phyloP scores from a whole-genome alignment of 2,113 vertebrate species.

The Neogale vison region DNA sequence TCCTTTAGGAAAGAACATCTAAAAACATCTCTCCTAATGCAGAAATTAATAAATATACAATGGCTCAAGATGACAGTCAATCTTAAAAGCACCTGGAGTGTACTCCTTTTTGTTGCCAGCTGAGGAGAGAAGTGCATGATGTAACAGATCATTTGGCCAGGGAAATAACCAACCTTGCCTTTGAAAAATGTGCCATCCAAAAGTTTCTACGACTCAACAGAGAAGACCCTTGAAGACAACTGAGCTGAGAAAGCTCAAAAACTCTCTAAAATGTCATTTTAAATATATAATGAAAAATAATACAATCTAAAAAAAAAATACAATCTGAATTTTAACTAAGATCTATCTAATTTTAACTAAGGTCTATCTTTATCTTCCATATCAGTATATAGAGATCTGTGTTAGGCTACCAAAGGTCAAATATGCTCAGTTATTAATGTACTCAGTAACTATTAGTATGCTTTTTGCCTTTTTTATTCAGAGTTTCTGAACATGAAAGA shows the following conservation, averaged over 20 bases:
- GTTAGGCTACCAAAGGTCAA: background rate
- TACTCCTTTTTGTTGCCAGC: background rate
- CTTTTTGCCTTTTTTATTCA: background rate
- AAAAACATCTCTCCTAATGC: background rate
- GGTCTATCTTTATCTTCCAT: background rate
- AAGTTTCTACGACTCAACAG: background rate
- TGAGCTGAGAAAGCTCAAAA: background rate
- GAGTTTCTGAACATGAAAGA: background rate
- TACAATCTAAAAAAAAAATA: background rate
- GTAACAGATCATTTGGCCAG: background rate
- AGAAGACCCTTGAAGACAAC: background rate
- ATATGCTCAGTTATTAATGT: background rate
- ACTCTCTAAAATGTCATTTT: background rate
- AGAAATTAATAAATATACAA: background rate
- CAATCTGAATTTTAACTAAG: background rate
- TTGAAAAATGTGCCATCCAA: background rate
- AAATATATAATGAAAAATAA: background rate
- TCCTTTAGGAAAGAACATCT: background rate
- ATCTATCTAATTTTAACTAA: background rate
- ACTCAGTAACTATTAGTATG: background rate
- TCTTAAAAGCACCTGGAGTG: background rate
- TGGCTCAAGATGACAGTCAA: background rate
- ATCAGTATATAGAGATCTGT: background rate
- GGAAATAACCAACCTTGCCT: background rate
- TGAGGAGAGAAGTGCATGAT: background rate